Evolutionary conservation across 53 echinoderm and acorn worm genomes (phyloP), one percentile per base, ranked within the genome.

Genomic region (Luidia sarsii): DNA sequence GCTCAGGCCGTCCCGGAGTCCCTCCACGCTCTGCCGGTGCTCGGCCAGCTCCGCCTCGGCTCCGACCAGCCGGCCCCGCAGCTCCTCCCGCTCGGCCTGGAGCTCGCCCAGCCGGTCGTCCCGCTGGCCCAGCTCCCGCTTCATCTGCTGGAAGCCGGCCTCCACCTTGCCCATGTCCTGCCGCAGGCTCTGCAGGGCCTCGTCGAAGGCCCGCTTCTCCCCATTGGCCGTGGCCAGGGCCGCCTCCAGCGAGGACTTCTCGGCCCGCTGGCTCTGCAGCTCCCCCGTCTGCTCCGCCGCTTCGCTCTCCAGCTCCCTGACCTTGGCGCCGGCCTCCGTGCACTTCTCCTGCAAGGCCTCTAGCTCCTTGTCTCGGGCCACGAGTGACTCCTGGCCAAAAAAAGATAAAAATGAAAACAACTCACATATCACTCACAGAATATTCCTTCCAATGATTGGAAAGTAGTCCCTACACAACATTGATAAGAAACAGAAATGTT

Each of bases 121-220:
- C 82, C 87, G 93, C 7, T 68, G 80, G 19, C 79, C 67, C 25
- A 96, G 83, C 32, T 96, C 93, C 39, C 93, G 93, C 35, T 87
- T 85, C 93, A 96, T 91, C 87, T 93, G 93, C 54, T 90, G 88
- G 87, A 93, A 96, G 46, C 87, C 88, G 31, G 88, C 74, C 82
- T 96, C 97, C 15, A 96, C 97, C 80, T 74, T 77, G 1, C 86
- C 86, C 81, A 93, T 93, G 81, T 96, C 97, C 25, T 79, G 71
- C 18, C 92, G 82, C 21, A 96, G 81, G 39, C 54, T 88, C 65
- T 96, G 93, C 51, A 93, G 55, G 15, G 97, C 89, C 24, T 88
- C 79, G 25, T 93, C 93, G 74, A 93, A 93, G 4, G 81, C 56
- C 21, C 91, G 65, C 70, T 96, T 96, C 77, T 96, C 97, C 64